Base-by-base conservation (phyloP, 2,797 vertebrate species). In the Eremophila alpestris region DNA sequence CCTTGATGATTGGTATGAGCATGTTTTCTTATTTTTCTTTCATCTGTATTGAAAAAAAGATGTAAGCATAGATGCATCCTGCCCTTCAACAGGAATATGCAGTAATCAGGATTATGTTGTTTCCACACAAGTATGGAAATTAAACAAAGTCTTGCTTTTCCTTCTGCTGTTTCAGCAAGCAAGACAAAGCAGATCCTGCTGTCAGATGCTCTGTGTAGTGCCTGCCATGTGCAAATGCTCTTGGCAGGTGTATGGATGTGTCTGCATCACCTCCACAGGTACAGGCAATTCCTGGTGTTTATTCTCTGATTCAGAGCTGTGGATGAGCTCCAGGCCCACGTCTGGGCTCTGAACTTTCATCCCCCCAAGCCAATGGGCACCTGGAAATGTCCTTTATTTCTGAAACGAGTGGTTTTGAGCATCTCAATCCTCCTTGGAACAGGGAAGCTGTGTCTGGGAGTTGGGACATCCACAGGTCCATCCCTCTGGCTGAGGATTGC, bases 1-100 rank as follows among this genome's bases (percentile, higher is more conserved):
- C 67, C 16, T 71, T 64, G 21, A 49, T 78, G 67, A 46, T 76
- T 64, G 77, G 5, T 79, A 73, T 13, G n/a, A 89, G 67, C 21
- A 6, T 2, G 10, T 80, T 87, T 82, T 81, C 75, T 93, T 36
- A 43, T 81, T 89, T 93, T 88, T 48, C 38, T 77, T 88, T 62
- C 45, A 51, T 83, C 38, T 80, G 15, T 67, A 15, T 67, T 81
- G 30, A 59, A 56, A 70, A 70, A 90, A 75, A 34, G 2, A 36
- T 11, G 8, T 51, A 43, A 85, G 54, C 1, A 36, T 40, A 14
- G 48, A 73, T 55, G 36, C 27, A 32, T 69, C 48, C 13, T 83
- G 5, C 21, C 41, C 56, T 68, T 86, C 38, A 29, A 52, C 49
- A 75, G 52, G 49, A 18, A 43, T 4, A 22, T 43, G 9, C 19